A percentile compares a stretch with the other conserved stretches of the same genome.
These are phyloP conservation scores for Homalodisca vitripennis DNA, from an alignment of 1,140 invertebrate genomes.

Conservation along the genomic window DNA sequence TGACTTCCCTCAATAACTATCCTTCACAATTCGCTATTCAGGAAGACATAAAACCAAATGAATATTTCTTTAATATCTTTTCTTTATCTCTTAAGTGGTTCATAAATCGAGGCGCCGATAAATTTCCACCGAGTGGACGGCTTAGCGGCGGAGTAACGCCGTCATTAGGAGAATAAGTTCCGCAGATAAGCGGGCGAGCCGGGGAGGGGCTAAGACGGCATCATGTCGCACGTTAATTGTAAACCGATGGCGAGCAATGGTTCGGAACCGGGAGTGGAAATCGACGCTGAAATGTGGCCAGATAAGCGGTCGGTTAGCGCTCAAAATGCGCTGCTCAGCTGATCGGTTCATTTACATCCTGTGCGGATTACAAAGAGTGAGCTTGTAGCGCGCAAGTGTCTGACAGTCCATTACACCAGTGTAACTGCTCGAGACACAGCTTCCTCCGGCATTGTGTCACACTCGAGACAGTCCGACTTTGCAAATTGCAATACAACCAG, in stretches of 20 bases:
- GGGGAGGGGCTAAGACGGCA: too few relatives aligned
- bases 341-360: slow-evolving; percentile 6
- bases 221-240: slow-evolving; percentile 6
- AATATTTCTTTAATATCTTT: slow-evolving; percentile 1
- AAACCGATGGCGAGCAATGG: slow-evolving; percentile 21
- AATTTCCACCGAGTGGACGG: neutral
- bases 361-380: neutral
- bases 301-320: too few relatives aligned
- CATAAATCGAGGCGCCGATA: slow-evolving; percentile 5
- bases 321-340: neutral
- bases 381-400: too few relatives aligned
- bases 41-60: neutral
- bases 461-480: too few relatives aligned
- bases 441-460: too few relatives aligned
- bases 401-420: too few relatives aligned
- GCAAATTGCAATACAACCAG: too few relatives aligned
- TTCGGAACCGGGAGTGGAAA: neutral
- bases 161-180: neutral
- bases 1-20: too few relatives aligned
- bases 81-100: slow-evolving; percentile 11
- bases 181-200: too few relatives aligned
- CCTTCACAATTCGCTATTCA: too few relatives aligned
- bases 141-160: neutral
- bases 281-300: neutral
- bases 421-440: too few relatives aligned